Evolutionary conservation across 1,140 invertebrate genomes (phyloP), one percentile per base, ranked within the genome.

Genomic region (Chrysopa pallens): DNA sequence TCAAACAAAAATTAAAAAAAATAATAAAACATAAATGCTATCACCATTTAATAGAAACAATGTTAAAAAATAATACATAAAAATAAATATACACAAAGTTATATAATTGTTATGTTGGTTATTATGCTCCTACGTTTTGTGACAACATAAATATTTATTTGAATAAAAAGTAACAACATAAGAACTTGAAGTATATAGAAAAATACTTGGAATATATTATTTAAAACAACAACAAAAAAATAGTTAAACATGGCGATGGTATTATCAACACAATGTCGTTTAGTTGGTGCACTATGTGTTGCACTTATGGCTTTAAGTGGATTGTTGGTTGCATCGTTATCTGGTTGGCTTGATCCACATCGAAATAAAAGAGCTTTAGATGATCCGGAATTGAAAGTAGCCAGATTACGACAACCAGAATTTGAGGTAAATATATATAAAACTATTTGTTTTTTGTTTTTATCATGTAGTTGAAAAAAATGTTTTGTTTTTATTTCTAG

Each of bases 251-350:
- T 61, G 59, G 59, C 57, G 40, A 61, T 61, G 57, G 59, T 61
- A 45, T 47, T 61, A 33, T 61, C 59, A n/a, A 55, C 52, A 46
- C 59, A 61, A 52, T 57, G 59, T 44, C 48, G 55, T 36, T 50
- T 59, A 11, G 46, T 59, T 35, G 56, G 59, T 36, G 53, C 52
- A 46, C 51, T 59, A 42, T 59, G 57, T 47, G 50, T 56, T 17
- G 50, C 53, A 6, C 44, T 59, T 9, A 46, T 61, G 29, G 48
- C 56, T 28, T 42, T 61, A 29, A 55, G 57, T 43, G 55, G 55
- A 23, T 45, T 61, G 36, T 52, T 57, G 12, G 50, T 61, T 35
- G 57, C 57, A 39, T 59, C 58, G 17, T 46, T 61, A 9, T 50
- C 57, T 12, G 57, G 58, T 46, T 59, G 57, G 57, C 59, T 61